Evolutionary conservation across 2,888 invertebrate genomes (phyloP).

Genomic region (Acanthacorydalis orientalis): DNA sequence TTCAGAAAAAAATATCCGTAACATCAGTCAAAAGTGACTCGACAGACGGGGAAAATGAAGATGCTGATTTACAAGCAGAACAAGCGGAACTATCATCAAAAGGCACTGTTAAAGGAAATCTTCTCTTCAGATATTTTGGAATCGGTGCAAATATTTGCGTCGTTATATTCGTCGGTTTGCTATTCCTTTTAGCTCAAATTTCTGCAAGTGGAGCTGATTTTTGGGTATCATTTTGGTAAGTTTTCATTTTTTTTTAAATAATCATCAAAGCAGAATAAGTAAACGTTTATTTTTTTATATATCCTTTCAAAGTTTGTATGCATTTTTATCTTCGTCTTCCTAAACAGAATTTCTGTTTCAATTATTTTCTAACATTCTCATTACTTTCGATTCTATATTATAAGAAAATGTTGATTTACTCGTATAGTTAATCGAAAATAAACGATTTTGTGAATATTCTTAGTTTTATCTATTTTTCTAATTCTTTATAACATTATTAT

Average conservation of each 20-base stretch:
- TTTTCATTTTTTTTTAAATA: constrained; percentile 4
- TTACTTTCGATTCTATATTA: too few relatives aligned
- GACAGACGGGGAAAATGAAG: background rate
- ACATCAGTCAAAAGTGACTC: background rate
- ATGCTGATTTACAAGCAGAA: constrained; percentile 1
- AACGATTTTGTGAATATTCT: too few relatives aligned
- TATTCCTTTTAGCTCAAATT: constrained; percentile 47
- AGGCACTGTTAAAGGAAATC: constrained; percentile 42
- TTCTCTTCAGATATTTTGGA: constrained; percentile 51
- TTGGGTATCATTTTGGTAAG: constrained; percentile 63
- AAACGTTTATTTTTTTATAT: too few relatives aligned
- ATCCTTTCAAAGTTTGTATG: too few relatives aligned
- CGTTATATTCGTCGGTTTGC: constrained; percentile 33
- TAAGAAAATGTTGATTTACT: too few relatives aligned
- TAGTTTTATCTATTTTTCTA: too few relatives aligned
- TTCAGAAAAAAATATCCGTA: background rate
- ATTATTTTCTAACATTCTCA: too few relatives aligned
- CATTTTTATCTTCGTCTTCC: too few relatives aligned
- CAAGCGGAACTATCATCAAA: constrained; percentile 27
- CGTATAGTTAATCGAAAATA: too few relatives aligned
- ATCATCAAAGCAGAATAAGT: background rate
- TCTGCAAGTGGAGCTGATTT: constrained; percentile 56
- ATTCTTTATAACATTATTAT: too few relatives aligned
- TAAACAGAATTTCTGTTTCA: too few relatives aligned
- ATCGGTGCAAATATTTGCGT: constrained; percentile 44